Conservation (phyloP, 2,113 vertebrate genomes). For the Oryzias woworae region DNA sequence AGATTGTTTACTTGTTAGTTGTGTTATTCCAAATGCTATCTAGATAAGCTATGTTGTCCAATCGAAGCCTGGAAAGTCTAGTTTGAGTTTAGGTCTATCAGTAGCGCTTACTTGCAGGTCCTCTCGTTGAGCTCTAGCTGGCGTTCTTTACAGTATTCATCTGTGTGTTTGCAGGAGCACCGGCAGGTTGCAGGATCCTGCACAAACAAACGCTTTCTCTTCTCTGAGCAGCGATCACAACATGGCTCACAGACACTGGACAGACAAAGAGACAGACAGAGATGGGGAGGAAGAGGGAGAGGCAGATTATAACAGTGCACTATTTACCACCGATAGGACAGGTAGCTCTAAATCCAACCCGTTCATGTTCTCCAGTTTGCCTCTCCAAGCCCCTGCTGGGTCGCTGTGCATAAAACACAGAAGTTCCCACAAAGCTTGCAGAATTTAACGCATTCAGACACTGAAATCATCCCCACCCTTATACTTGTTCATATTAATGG, state of each 20-base stretch:
- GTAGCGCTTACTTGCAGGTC: conserved; percentile 94
- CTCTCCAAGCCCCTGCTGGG: conserved; percentile 21
- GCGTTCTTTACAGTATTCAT: conserved; percentile 94
- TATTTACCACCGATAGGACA: conserved; percentile 19
- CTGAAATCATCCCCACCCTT: conserved; percentile 27
- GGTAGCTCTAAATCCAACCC: conserved; percentile 25
- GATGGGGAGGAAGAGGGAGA: conserved; percentile 49
- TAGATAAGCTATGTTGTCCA: neutral
- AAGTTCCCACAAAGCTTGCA: conserved; percentile 42
- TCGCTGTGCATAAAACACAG: conserved; percentile 35
- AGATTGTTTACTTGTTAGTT: conserved; percentile 13
- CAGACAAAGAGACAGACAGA: conserved; percentile 78
- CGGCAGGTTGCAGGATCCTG: conserved; percentile 96
- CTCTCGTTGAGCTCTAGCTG: conserved; percentile 99
- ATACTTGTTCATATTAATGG: conserved; percentile 18
- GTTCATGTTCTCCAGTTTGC: conserved; percentile 22
- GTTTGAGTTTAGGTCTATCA: neutral
- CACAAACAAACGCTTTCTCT: conserved; percentile 93
- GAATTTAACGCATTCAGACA: conserved; percentile 29
- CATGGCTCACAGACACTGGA: conserved; percentile 89
- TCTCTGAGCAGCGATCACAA: conserved; percentile 94
- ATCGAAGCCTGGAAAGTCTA: neutral
- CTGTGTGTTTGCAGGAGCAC: conserved; percentile 98
- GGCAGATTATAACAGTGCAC: conserved; percentile 47
- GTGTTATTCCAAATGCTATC: conserved; percentile 6